Conservation (phyloP, 2,888 invertebrate species). For the Oasisia sp. region DNA sequence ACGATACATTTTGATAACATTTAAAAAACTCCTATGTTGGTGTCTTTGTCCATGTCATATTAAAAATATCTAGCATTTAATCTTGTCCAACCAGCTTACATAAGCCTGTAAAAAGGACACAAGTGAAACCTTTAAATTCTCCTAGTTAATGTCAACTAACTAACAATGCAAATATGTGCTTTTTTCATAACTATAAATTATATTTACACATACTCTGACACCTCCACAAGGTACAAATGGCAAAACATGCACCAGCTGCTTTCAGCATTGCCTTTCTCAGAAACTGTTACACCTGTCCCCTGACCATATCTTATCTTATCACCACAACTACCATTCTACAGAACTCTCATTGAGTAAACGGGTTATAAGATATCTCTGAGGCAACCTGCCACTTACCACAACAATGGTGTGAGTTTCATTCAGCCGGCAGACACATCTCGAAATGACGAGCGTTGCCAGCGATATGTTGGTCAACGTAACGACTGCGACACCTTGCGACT, state of each 20-base stretch:
- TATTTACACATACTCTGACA: background rate
- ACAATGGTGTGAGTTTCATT: background rate
- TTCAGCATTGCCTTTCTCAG: background rate
- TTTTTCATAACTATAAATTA: background rate
- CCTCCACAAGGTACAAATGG: background rate
- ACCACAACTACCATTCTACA: background rate
- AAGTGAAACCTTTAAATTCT: background rate
- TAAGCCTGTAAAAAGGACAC: background rate
- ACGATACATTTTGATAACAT: background rate
- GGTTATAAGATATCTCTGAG: background rate
- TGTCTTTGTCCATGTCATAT: background rate
- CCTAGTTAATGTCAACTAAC: background rate
- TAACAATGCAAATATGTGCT: background rate
- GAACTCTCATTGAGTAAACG: background rate
- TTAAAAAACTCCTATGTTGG: background rate
- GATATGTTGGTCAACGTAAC: background rate
- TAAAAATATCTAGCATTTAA: background rate
- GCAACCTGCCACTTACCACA: background rate
- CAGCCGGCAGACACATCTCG: background rate
- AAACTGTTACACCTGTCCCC: background rate
- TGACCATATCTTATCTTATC: background rate
- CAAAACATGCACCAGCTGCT: background rate
- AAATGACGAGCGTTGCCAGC: background rate
- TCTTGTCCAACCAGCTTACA: background rate
- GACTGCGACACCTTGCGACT: background rate